Base-by-base conservation (phyloP, 2,888 invertebrate species). In the Hetaerina titia region DNA sequence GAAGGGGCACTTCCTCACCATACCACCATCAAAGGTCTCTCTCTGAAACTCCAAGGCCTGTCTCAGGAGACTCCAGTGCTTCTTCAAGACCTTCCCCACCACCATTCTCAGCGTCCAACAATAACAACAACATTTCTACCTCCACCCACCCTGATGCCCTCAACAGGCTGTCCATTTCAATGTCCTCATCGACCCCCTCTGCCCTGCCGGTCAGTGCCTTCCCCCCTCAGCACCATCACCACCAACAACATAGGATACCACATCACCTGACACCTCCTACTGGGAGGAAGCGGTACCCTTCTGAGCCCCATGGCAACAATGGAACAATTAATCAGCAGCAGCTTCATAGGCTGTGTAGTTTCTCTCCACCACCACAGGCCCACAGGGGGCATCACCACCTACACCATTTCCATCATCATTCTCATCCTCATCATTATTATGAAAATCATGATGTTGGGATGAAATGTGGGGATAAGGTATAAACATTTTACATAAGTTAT, bases 241-340 rank as follows among this genome's bases (percentile, higher is more conserved):
- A 69, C 69, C 90, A 60, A 31, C 92, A 92, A 6, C 92, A 92
- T 22, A 92, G 92, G 92, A 92, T 92, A 92, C 56, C 92, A 22
- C 92, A 90, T 45, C 90, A 92, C 92, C 69, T 92, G n/a, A 92
- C 89, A 64, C 95, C 87, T 5, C 88, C 89, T n/a, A 89, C 89
- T 58, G 90, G 90, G 69, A 96, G 97, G 95, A 96, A 96, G 95
- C 96, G 96, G 95, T 96, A 96, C 95, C 95, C 96, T 81, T 95
- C 95, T 89, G 95, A 95, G 90, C 95, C 95, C 90, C 94, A 92
- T 57, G 74, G 88, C 22, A 69, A 57, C 87, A 88, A 92, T 92
- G 92, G 92, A 25, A 69, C 92, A 9, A 64, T 92, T 63, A 89
- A 89, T 89, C 69, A 95, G 89, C 89, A 89, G 63, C 90, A 81